A percentile compares a stretch with the other conserved stretches of the same genome.
These are phyloP conservation scores for Drosophila simulans DNA, from an alignment of 1,140 invertebrate species.

Conservation along the genomic window DNA sequence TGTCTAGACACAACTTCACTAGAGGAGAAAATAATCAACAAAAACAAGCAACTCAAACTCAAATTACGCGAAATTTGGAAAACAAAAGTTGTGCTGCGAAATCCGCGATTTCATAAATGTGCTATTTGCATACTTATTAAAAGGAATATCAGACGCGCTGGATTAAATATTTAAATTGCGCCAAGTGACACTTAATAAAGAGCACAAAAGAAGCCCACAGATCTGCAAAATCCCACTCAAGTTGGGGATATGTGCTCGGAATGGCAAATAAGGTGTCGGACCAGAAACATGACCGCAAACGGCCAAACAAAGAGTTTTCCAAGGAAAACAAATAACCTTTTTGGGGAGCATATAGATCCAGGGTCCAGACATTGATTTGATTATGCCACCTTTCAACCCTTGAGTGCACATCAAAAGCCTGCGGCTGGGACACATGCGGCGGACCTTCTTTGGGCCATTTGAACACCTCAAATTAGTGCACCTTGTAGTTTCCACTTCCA, in stretches of 20 bases:
- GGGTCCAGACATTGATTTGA: constrained; percentile 64
- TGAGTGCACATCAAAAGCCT: constrained; percentile 72
- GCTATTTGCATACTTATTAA: constrained; percentile 78
- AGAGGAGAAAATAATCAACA: constrained; percentile 39
- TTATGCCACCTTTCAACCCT: constrained; percentile 71
- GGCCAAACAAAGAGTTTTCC: constrained; percentile 34
- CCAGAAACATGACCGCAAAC: constrained; percentile 34
- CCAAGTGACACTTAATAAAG: constrained; percentile 64
- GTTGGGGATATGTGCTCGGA: constrained; percentile 31
- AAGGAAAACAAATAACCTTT: constrained; percentile 37
- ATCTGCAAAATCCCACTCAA: constrained; percentile 16
- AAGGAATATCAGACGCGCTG: constrained; percentile 54
- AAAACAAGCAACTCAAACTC: constrained; percentile 41
- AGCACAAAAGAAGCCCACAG: not conserved
- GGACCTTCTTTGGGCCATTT: constrained; percentile 16
- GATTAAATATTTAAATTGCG: constrained; percentile 74
- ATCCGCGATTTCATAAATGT: constrained; percentile 12
- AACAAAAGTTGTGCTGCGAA: constrained; percentile 16
- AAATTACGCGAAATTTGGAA: constrained; percentile 47
- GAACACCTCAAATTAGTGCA: constrained; percentile 78
- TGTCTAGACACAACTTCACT: constrained; percentile 49
- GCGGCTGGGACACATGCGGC: constrained; percentile 19
- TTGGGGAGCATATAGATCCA: not conserved
- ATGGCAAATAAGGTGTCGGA: constrained; percentile 47
- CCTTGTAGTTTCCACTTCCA: constrained; percentile 68